These are phyloP conservation scores for Premnoplex brunnescens DNA, from an alignment of 2,797 vertebrate species.

Conservation along the genomic window DNA sequence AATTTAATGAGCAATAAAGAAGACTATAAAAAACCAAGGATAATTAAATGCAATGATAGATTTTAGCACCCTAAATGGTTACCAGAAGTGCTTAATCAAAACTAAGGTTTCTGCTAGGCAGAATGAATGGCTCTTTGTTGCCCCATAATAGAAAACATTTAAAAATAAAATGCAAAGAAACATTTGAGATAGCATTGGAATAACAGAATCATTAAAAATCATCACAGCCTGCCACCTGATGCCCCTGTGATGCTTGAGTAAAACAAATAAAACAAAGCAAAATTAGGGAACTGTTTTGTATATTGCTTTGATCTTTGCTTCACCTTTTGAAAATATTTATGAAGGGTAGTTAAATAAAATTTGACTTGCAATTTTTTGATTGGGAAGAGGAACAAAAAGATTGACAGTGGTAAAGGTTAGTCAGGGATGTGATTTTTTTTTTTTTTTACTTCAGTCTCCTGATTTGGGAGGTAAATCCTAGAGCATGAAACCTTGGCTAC, in stretches of 20 bases:
- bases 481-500: background rate
- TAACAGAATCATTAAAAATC: slow-evolving; percentile 12
- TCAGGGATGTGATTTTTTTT: background rate
- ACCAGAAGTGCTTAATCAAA: slow-evolving; percentile 60
- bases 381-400: background rate
- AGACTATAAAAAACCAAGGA: slow-evolving; percentile 24
- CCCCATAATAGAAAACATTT: slow-evolving; percentile 23
- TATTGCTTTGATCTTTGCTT: slow-evolving; percentile 21
- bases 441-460: background rate
- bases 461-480: background rate
- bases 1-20: slow-evolving; percentile 63
- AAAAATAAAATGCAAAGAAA: slow-evolving; percentile 24
- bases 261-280: slow-evolving; percentile 15
- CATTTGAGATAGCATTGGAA: background rate
- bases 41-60: slow-evolving; percentile 65
- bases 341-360: background rate
- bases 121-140: slow-evolving; percentile 54
- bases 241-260: background rate
- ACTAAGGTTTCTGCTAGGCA: slow-evolving; percentile 35
- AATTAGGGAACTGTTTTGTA: background rate
- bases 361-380: background rate
- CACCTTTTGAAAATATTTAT: slow-evolving; percentile 21
- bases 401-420: background rate
- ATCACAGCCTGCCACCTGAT: background rate
- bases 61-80: slow-evolving; percentile 60